A percentile compares a stretch with the other conserved stretches of the same genome.
Evolutionary conservation across 2,888 invertebrate genomes (phyloP).

Genomic region (Watsonalla cultraria): DNA sequence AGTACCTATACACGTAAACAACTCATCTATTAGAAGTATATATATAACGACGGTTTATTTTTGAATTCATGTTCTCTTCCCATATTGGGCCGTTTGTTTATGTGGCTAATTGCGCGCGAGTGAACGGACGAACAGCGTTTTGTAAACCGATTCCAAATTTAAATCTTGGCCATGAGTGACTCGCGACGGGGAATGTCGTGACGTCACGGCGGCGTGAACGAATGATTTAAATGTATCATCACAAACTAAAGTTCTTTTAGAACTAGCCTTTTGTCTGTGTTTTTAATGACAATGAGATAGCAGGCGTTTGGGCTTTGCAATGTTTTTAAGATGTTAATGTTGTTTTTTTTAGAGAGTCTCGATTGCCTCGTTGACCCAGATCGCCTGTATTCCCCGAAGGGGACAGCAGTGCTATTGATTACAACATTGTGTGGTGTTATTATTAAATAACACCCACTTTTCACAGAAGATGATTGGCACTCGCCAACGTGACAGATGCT

Average conservation of each 20-base stretch:
- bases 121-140: constrained; percentile 23
- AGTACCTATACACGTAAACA: constrained; percentile 6
- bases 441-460: no score
- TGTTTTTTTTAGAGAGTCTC: no score
- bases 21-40: not conserved
- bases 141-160: constrained; percentile 63
- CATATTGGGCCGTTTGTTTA: constrained; percentile 53
- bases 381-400: no score
- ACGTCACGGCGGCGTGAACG: constrained; percentile 38
- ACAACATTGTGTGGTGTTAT: no score
- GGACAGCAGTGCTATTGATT: no score
- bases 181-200: constrained; percentile 57
- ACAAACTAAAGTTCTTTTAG: not conserved
- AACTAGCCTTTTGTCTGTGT: no score
- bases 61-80: constrained; percentile 33
- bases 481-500: no score
- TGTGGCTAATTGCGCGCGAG: constrained; percentile 50
- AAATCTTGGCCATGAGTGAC: constrained; percentile 58
- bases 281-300: no score
- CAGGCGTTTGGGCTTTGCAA: no score
- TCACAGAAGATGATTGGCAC: no score
- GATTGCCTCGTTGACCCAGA: no score
- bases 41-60: constrained; percentile 33
- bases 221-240: not conserved
- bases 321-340: no score